Evolutionary conservation across 2,888 invertebrate species (phyloP).

Genomic region (Eugnorisma glareosa): DNA sequence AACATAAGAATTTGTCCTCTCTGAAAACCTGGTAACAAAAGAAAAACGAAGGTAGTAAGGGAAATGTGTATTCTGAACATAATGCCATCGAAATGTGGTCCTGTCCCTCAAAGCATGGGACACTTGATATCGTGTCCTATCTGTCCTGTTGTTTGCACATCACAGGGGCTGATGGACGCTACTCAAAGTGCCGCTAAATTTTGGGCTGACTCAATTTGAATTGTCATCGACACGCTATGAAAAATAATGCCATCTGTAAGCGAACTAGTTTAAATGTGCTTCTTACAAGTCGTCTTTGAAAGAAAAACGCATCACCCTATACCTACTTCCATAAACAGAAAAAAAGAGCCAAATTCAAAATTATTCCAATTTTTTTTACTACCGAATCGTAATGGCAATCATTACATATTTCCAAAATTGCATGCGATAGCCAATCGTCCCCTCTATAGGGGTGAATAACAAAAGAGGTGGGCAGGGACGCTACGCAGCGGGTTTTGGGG

Average conservation of each 20-base stretch:
- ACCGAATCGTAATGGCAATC: constrained; percentile 30
- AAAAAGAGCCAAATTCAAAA: constrained; percentile 8
- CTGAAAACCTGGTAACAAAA: not conserved
- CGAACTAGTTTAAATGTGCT: not conserved
- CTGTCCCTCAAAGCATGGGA: no score
- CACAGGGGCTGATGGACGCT: no score
- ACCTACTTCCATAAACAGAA: not conserved
- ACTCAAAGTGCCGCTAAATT: no score
- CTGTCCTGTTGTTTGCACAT: no score
- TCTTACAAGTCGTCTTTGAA: no score
- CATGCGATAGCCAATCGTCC: constrained; percentile 70
- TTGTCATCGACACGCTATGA: no score
- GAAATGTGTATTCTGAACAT: not conserved
- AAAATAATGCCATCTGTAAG: not conserved
- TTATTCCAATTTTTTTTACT: constrained; percentile 18
- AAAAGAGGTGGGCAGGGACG: constrained; percentile 75
- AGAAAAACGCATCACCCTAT: not conserved
- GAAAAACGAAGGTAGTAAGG: not conserved
- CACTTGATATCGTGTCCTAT: no score
- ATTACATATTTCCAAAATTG: constrained; percentile 61
- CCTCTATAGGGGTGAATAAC: constrained; percentile 67
- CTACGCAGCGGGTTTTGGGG: constrained; percentile 75
- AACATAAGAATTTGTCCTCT: not conserved
- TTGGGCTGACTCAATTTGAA: no score
- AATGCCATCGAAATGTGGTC: no score